Percentiles rank a stretch among this genome's conserved stretches.
Conservation (phyloP, 2,113 vertebrate genomes). For the Rhinoderma darwinii region DNA sequence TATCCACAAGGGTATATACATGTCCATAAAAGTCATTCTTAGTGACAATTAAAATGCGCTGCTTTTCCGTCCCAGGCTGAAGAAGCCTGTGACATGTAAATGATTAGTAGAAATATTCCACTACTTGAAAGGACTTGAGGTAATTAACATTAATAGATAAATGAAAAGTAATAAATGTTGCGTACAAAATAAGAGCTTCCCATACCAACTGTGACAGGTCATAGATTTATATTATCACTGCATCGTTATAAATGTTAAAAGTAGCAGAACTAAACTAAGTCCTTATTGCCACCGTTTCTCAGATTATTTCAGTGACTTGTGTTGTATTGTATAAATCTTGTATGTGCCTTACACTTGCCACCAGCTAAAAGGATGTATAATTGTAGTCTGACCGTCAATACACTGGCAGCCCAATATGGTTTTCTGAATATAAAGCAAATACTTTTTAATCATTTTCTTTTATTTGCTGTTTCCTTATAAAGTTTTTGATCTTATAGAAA, state of each 20-base stretch:
- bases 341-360: background rate
- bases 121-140: background rate
- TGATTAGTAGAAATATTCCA: conserved; percentile 13
- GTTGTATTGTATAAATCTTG: background rate
- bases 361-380: background rate
- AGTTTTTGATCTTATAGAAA: background rate
- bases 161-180: conserved; percentile 35
- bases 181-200: background rate
- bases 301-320: background rate
- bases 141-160: conserved; percentile 41
- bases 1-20: conserved; percentile 67
- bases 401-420: background rate
- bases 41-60: conserved; percentile 53
- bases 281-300: background rate
- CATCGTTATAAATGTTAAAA: background rate
- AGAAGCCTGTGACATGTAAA: background rate
- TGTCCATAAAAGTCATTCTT: conserved; percentile 63
- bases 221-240: background rate
- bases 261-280: background rate
- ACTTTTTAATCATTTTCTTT: background rate
- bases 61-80: background rate
- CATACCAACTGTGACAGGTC: background rate
- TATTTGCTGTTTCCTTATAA: no score
- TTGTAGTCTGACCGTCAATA: background rate
- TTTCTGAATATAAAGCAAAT: background rate